Percentiles rank a stretch among this genome's conserved stretches.
Conservation (phyloP, 2,888 invertebrate genomes). For the Stenolophus ochropezus region DNA sequence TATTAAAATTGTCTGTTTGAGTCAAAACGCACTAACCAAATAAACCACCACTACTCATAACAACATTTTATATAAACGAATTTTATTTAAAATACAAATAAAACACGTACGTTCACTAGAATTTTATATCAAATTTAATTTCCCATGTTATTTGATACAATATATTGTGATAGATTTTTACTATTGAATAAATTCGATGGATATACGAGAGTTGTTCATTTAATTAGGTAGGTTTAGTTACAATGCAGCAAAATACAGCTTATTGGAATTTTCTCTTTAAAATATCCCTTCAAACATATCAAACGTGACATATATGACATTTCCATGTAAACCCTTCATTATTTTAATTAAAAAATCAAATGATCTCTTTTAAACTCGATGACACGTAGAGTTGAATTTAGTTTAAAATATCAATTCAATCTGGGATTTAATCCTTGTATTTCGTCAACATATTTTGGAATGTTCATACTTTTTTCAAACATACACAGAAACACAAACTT, state of each 20-base stretch:
- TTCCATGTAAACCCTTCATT: background rate
- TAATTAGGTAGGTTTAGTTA: background rate
- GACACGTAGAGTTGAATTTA: no score
- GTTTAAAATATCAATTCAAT: background rate
- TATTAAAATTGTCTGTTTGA: no score
- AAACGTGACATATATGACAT: background rate
- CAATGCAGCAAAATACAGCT: background rate
- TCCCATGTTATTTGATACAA: background rate
- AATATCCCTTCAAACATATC: background rate
- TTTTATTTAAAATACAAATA: background rate
- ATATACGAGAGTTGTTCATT: background rate
- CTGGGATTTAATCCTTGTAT: background rate
- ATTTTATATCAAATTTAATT: background rate
- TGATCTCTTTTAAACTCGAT: background rate
- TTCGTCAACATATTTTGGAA: background rate
- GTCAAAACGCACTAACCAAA: no score
- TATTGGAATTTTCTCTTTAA: background rate
- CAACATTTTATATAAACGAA: background rate
- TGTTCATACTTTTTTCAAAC: no score
- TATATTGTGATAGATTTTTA: background rate
- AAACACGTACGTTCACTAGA: background rate
- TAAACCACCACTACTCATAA: no score
- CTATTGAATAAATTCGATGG: background rate
- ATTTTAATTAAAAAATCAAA: conserved; percentile 8
- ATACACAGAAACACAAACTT: no score